Evolutionary conservation across 2,113 vertebrate species (phyloP).

Genomic region (Anolis carolinensis): DNA sequence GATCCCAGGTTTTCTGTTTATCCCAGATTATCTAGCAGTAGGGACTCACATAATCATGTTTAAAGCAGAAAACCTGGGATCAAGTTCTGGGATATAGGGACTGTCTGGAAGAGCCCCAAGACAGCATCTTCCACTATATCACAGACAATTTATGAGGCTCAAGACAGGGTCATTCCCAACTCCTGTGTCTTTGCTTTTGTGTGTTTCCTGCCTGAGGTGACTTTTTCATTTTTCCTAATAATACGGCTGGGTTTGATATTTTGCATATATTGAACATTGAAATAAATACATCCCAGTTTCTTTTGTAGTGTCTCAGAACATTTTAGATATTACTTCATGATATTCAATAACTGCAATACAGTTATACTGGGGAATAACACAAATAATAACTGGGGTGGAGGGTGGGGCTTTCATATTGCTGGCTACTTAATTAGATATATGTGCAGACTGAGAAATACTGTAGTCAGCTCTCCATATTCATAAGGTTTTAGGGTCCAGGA

Average conservation of each 20-base stretch:
- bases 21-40: too few species aligned
- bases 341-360: not conserved
- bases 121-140: not conserved
- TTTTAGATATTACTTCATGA: not conserved
- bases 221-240: not conserved
- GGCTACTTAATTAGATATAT: not conserved
- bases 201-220: not conserved
- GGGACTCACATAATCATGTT: too few species aligned
- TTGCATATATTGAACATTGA: not conserved
- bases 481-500: too few species aligned
- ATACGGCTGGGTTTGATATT: not conserved
- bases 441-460: not conserved
- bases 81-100: too few species aligned
- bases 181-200: not conserved
- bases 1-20: too few species aligned
- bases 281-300: not conserved
- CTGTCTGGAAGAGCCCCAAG: too few species aligned
- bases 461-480: too few species aligned
- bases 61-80: too few species aligned
- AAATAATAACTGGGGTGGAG: not conserved
- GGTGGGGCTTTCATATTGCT: not conserved
- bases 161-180: not conserved
- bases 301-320: not conserved
- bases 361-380: not conserved
- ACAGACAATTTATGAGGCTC: not conserved